Evolutionary conservation across 35 echinoderm and acorn worm genomes (phyloP).

Genomic region (Acanthaster planci): DNA sequence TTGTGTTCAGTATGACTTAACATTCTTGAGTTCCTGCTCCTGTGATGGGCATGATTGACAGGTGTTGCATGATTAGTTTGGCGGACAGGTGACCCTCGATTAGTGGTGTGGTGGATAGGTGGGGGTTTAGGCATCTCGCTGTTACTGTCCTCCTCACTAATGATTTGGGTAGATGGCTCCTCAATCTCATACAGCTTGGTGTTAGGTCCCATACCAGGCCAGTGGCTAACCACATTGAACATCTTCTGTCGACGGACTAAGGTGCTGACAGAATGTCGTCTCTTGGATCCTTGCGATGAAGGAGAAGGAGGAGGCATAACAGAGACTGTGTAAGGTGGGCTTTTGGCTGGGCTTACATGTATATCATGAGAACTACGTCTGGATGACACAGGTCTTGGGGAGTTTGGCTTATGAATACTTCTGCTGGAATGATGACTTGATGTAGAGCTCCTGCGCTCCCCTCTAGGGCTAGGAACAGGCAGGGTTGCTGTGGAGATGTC

Average conservation of each 20-base stretch:
- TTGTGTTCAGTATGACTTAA: too few species aligned
- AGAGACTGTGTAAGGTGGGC: background rate
- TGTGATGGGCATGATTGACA: too few species aligned
- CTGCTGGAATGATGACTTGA: background rate
- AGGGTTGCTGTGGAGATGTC: background rate
- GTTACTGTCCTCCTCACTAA: background rate
- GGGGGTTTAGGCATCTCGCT: background rate
- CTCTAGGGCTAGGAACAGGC: background rate
- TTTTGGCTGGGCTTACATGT: background rate
- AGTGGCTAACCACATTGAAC: background rate
- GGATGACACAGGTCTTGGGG: background rate
- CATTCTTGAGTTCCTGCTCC: too few species aligned
- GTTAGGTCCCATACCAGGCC: background rate
- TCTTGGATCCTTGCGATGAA: background rate
- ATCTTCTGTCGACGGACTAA: background rate
- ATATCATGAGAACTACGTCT: background rate
- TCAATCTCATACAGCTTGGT: background rate
- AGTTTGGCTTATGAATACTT: background rate
- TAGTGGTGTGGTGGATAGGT: background rate
- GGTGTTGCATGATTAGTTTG: too few species aligned
- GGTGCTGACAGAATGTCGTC: slow-evolving; percentile 3
- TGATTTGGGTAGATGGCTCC: background rate
- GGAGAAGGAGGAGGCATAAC: background rate
- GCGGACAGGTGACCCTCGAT: too few species aligned
- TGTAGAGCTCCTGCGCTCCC: background rate